These are phyloP conservation scores for Blastobasis adustella DNA, from an alignment of 2,888 invertebrate species.

Conservation along the genomic window DNA sequence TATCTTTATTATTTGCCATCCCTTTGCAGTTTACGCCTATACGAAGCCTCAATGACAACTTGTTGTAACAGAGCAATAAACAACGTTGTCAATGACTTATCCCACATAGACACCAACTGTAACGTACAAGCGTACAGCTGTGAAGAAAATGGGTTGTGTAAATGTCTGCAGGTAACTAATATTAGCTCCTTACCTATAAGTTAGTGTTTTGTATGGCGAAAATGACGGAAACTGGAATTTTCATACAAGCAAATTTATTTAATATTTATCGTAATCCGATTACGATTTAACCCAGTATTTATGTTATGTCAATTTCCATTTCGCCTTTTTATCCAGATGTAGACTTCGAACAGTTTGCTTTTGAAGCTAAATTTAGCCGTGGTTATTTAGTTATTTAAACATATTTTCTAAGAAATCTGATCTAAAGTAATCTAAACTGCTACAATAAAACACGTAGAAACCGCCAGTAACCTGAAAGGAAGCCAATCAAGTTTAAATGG, in stretches of 20 bases:
- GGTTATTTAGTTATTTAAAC: no score
- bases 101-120: slow-evolving; percentile 60
- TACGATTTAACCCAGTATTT: no score
- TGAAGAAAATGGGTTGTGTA: slow-evolving; percentile 39
- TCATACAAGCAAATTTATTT: no score
- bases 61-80: slow-evolving; percentile 36
- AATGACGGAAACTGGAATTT: not conserved
- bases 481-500: slow-evolving; percentile 1
- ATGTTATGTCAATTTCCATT: no score
- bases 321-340: no score
- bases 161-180: slow-evolving; percentile 50
- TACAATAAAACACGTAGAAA: no score
- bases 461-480: not conserved
- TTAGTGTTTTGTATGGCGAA: not conserved
- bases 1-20: not conserved
- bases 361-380: no score
- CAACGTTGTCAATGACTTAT: slow-evolving; percentile 48
- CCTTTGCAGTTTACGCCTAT: slow-evolving; percentile 53
- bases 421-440: no score
- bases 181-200: not conserved
- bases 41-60: slow-evolving; percentile 28
- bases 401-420: no score
- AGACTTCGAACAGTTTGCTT: no score
- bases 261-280: no score
- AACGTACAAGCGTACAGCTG: slow-evolving; percentile 50